Evolutionary conservation across 53 echinoderm and acorn worm genomes (phyloP).

Genomic region (Holothuria leucospilota): DNA sequence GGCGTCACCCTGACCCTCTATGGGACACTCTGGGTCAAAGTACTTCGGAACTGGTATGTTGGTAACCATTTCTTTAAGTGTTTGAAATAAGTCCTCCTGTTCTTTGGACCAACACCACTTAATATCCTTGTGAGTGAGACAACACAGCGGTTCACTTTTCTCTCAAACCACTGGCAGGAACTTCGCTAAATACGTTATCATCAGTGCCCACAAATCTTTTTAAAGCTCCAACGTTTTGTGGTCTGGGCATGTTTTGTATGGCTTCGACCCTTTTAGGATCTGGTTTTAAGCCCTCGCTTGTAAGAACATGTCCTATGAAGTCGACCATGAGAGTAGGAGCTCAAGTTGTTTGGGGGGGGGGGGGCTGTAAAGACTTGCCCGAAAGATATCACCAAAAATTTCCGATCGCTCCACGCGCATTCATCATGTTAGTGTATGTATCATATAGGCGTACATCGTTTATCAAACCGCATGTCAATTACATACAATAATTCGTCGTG

Average conservation of each 20-base stretch:
- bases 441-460: too few species aligned
- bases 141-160: slow-evolving; percentile 41
- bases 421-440: too few species aligned
- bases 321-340: slow-evolving; percentile 33
- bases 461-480: too few species aligned
- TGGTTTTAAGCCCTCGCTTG: slow-evolving; percentile 25
- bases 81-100: slow-evolving; percentile 14
- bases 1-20: slow-evolving; percentile 74
- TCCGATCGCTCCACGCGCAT: too few species aligned
- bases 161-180: slow-evolving; percentile 67
- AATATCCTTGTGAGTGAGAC: slow-evolving; percentile 47
- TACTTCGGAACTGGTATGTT: slow-evolving; percentile 61
- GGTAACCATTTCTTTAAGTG: slow-evolving; percentile 44
- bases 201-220: slow-evolving; percentile 67
- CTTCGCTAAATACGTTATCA: slow-evolving; percentile 71
- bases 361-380: too few species aligned
- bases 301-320: slow-evolving; percentile 59
- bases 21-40: slow-evolving; percentile 43
- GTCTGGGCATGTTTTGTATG: slow-evolving; percentile 54
- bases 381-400: too few species aligned
- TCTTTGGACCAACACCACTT: slow-evolving; percentile 60
- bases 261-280: slow-evolving; percentile 57
- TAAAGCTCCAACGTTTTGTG: slow-evolving; percentile 48
- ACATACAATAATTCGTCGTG: too few species aligned
- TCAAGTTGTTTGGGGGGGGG: too few species aligned